Evolutionary conservation across 2,797 vertebrate species (phyloP), one percentile per base, ranked within the genome.

Genomic region (Rhinophrynus dorsalis): DNA sequence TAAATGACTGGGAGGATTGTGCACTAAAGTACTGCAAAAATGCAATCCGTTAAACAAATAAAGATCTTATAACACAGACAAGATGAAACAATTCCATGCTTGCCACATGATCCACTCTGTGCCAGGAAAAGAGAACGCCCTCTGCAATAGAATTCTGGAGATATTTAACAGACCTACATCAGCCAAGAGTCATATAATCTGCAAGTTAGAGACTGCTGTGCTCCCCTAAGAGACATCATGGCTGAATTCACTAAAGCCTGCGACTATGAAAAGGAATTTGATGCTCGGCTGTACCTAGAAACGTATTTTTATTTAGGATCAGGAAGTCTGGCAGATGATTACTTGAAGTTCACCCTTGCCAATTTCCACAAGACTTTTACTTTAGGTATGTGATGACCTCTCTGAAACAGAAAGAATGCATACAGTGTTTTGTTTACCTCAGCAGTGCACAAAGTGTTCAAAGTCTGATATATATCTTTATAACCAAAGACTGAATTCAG

Each of bases 251-350:
- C 68, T 5, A 38, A 57, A 9, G 35, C 68, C 4, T 30, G 26
- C 2, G 68, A 65, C 15, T 72, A 72, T 33, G 68, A 65, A 24
- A 56, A 64, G 6, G n/a, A 48, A 54, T 64, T 72, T 50, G 40
- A 72, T 20, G 32, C 68, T 0, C 42, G 54, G 0, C 12, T 58
- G 0, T 72, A 72, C 10, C 42, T 72, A 30, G 61, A 65, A 5
- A 42, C 60, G 0, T 72, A 72, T 42, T 72, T 72, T 6, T 44
- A 65, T 21, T 24, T 72, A 18, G 68, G 68, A 44, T 72, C 68
- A 1, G 68, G 68, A 5, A 72, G 68, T 29, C 44, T 72, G 18
- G 68, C 52, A 1, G 68, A 72, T 18, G 51, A 72, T 12, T 65
- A 40, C 35, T 2, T 72, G 6, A 37, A 12, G 17, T 65, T 72